Percentiles rank a stretch among this genome's conserved stretches.
phyloP scores from a whole-genome alignment of 37 sponge, comb jelly and placozoan species.

The Tethya wilhelma region DNA sequence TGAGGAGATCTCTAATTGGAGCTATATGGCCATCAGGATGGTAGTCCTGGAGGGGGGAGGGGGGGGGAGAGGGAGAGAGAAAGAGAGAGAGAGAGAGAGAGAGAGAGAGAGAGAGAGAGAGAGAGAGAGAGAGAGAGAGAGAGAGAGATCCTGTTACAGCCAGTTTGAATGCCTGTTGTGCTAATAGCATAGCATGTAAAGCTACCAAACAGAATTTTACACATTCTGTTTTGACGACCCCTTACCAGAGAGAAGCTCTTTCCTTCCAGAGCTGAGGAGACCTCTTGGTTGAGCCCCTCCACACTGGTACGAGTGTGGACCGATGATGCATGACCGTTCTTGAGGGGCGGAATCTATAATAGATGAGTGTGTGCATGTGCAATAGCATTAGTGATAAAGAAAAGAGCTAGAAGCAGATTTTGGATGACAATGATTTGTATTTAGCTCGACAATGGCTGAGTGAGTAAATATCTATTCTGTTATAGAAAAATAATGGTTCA shows the following conservation, averaged over 20 bases:
- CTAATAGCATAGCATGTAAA: too few species aligned
- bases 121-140: slow-evolving; percentile 46
- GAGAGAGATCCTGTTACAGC: too few species aligned
- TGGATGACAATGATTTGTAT: too few species aligned
- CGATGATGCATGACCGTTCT: not conserved
- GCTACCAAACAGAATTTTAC: not conserved
- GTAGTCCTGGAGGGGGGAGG: slow-evolving; percentile 6
- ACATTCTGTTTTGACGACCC: not conserved
- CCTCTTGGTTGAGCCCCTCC: slow-evolving; percentile 72
- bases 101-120: slow-evolving; percentile 20
- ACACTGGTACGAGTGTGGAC: slow-evolving; percentile 49
- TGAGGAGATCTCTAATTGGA: slow-evolving; percentile 45
- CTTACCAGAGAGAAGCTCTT: not conserved
- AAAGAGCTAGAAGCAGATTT: not conserved
- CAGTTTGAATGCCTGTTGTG: too few species aligned
- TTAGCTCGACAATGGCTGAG: too few species aligned
- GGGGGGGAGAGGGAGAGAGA: slow-evolving; percentile 43
- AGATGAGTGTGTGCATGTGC: slow-evolving; percentile 2
- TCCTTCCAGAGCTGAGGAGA: slow-evolving; percentile 57
- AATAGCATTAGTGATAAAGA: slow-evolving; percentile 22
- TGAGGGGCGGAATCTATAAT: not conserved
- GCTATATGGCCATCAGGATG: slow-evolving; percentile 60
- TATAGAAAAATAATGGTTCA: too few species aligned
- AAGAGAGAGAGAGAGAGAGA: slow-evolving; percentile 42
- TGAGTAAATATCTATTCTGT: too few species aligned